These are phyloP conservation scores for Seira musarum DNA, from an alignment of 2,888 invertebrate species.

Conservation along the genomic window DNA sequence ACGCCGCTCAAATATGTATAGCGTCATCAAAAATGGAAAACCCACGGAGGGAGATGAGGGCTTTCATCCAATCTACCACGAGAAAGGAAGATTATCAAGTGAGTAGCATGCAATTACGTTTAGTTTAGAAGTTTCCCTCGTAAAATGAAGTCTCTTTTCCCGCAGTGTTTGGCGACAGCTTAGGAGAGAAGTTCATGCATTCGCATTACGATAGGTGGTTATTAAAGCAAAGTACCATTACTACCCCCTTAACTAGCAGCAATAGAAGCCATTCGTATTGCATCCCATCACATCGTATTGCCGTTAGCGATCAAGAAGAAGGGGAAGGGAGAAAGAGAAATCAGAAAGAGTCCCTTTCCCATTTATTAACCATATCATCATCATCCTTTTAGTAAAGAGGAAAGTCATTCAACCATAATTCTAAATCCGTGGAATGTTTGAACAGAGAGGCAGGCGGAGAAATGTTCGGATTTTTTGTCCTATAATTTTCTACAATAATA, in stretches of 20 bases:
- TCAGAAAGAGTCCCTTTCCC: constrained; percentile 17
- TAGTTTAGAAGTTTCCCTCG: neutral
- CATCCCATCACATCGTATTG: too few species aligned
- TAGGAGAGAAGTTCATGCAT: neutral
- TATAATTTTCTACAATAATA: neutral
- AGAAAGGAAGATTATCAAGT: neutral
- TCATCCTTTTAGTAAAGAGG: constrained; percentile 25
- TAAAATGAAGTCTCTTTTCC: neutral
- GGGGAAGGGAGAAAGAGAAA: neutral
- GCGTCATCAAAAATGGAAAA: neutral
- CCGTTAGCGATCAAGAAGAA: neutral
- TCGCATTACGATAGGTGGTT: neutral
- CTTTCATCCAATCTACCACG: neutral
- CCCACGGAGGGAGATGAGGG: neutral
- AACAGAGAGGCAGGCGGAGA: neutral
- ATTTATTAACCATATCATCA: constrained; percentile 35
- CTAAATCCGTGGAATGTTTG: constrained; percentile 11
- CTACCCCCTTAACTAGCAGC: neutral
- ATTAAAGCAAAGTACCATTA: neutral
- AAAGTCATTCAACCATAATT: constrained; percentile 29
- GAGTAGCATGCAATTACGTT: neutral
- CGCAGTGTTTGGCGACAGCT: neutral
- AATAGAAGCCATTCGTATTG: too few species aligned
- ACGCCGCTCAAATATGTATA: neutral
- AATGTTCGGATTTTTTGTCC: neutral